phyloP scores from a whole-genome alignment of 2,888 invertebrate species.

The Tetragonula carbonaria region DNA sequence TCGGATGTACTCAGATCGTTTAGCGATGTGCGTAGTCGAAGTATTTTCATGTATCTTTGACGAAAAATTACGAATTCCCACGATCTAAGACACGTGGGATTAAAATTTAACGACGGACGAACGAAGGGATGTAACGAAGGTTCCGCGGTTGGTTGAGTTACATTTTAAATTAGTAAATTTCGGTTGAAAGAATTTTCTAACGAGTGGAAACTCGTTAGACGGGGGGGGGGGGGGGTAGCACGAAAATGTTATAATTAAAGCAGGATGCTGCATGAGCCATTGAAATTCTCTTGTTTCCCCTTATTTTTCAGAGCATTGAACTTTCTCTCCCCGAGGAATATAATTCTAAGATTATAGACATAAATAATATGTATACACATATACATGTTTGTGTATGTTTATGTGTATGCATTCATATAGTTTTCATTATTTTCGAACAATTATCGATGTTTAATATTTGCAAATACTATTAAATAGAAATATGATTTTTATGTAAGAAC shows the following conservation, averaged over 20 bases:
- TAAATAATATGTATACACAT: slow-evolving; percentile 13
- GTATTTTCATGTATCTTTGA: neutral
- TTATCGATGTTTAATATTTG: neutral
- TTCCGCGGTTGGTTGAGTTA: neutral
- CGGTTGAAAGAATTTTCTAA: neutral
- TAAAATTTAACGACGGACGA: neutral
- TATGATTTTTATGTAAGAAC: slow-evolving; percentile 39
- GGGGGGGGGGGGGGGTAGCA: neutral
- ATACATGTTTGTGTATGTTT: neutral
- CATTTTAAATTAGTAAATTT: neutral
- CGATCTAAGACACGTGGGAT: neutral
- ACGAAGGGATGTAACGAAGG: neutral
- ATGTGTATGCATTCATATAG: slow-evolving; percentile 5
- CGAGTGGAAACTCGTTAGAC: neutral
- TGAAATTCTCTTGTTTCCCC: no score
- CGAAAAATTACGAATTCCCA: neutral
- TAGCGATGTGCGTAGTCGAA: neutral
- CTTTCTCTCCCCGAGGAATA: neutral
- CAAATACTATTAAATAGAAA: slow-evolving; percentile 27
- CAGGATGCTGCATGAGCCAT: neutral
- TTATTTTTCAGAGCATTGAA: no score
- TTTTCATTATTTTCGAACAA: neutral
- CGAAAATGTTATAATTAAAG: neutral
- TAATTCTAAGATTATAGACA: slow-evolving; percentile 1
- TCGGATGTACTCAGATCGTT: neutral